Conservation (phyloP, 2,797 vertebrate species). For the Zalophus californianus region DNA sequence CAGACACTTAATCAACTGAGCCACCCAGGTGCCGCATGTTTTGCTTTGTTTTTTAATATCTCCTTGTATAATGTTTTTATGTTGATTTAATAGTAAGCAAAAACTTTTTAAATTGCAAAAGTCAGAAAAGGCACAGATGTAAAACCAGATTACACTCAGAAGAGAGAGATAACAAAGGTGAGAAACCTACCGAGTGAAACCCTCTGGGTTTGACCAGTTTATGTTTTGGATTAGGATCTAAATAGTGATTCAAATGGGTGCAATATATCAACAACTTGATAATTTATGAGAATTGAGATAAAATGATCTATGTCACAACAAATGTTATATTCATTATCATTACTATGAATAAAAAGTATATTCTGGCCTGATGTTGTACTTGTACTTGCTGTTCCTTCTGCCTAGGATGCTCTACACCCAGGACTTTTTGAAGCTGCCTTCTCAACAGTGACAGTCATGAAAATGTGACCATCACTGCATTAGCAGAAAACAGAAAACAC, state of each 20-base stretch:
- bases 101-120: neutral
- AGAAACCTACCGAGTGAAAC: neutral
- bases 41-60: neutral
- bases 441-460: neutral
- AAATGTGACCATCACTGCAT: neutral
- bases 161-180: neutral
- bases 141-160: neutral
- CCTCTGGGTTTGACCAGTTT: neutral
- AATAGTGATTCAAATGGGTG: neutral
- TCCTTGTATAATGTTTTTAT: neutral
- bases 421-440: neutral
- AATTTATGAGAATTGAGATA: neutral
- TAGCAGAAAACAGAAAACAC: neutral
- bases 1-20: neutral
- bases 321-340: neutral
- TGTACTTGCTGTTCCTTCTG: neutral
- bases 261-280: neutral
- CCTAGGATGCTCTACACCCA: neutral
- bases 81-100: conserved; percentile 5
- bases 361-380: neutral
- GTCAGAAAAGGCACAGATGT: neutral
- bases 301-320: neutral
- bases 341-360: neutral
- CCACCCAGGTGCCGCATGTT: neutral
- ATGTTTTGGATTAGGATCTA: neutral